Percentiles rank a stretch among this genome's conserved stretches.
These are phyloP conservation scores for Drosophila buzzatii DNA, from an alignment of 2,888 invertebrate species.

Conservation along the genomic window DNA sequence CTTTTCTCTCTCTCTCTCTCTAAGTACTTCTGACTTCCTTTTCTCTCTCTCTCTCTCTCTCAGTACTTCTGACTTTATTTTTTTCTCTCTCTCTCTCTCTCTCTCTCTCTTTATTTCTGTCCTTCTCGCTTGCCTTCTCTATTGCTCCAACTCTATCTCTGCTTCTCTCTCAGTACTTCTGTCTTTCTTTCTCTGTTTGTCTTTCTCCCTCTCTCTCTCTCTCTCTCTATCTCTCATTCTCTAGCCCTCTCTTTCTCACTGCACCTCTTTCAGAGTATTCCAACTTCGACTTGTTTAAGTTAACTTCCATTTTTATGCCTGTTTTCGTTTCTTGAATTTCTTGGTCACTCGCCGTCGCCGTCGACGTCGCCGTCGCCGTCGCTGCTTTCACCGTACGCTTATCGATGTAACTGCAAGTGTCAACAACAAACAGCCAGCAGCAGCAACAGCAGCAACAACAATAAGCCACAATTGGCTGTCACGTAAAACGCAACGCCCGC, in stretches of 20 bases:
- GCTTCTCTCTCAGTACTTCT: background rate
- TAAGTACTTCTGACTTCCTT: too few species aligned
- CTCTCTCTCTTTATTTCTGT: background rate
- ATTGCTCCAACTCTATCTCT: background rate
- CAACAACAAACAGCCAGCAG: slow-evolving; percentile 30
- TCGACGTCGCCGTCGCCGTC: slow-evolving; percentile 19
- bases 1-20: background rate
- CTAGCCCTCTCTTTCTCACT: background rate
- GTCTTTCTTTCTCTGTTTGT: too few species aligned
- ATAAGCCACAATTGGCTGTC: slow-evolving; percentile 44
- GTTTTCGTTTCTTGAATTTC: slow-evolving; percentile 4
- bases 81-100: background rate
- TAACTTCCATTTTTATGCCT: slow-evolving; percentile 1
- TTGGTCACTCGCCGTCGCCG: slow-evolving; percentile 27
- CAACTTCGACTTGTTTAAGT: background rate
- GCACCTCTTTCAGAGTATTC: background rate
- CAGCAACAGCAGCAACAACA: slow-evolving; percentile 19
- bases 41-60: background rate
- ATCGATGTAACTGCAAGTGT: slow-evolving; percentile 66
- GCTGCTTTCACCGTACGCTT: slow-evolving; percentile 58
- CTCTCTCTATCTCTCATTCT: background rate
- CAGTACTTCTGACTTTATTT: background rate
- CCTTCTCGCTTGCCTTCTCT: background rate
- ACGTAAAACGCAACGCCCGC: slow-evolving; percentile 73
- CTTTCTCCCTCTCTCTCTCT: background rate